Evolutionary conservation across 2,113 vertebrate genomes (phyloP).

Genomic region (Vombatus ursinus): DNA sequence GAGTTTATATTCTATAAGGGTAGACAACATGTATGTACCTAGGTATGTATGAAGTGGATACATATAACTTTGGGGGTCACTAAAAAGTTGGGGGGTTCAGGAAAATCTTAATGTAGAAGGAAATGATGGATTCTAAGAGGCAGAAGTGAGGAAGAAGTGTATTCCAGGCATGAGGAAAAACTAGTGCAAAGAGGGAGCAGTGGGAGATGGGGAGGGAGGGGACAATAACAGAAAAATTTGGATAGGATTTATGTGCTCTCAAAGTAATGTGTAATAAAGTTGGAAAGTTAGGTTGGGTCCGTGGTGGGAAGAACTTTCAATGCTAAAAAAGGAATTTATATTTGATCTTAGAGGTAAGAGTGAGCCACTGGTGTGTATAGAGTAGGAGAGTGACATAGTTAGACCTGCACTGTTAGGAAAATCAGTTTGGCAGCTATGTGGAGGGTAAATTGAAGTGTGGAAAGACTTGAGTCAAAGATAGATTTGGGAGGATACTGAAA

Average conservation of each 20-base stretch:
- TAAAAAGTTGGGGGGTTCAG: neutral
- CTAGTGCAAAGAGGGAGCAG: neutral
- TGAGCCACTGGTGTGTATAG: neutral
- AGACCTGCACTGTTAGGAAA: neutral
- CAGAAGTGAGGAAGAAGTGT: neutral
- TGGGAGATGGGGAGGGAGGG: neutral
- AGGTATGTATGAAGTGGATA: slow-evolving; percentile 18
- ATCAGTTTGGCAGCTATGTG: neutral
- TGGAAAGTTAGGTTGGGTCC: neutral
- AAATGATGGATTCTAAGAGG: neutral
- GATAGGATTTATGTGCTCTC: neutral
- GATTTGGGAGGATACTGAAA: neutral
- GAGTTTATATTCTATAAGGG: neutral
- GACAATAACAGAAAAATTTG: neutral
- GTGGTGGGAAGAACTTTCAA: neutral
- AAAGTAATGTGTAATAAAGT: neutral
- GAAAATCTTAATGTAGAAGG: neutral
- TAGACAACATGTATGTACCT: neutral
- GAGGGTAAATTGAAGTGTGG: neutral
- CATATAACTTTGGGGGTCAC: neutral
- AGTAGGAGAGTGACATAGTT: neutral
- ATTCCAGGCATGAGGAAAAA: neutral
- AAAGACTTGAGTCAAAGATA: neutral
- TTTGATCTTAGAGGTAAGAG: neutral
- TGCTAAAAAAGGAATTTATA: neutral